Evolutionary conservation across 2,797 vertebrate species (phyloP).

Genomic region (Limnodromus scolopaceus): DNA sequence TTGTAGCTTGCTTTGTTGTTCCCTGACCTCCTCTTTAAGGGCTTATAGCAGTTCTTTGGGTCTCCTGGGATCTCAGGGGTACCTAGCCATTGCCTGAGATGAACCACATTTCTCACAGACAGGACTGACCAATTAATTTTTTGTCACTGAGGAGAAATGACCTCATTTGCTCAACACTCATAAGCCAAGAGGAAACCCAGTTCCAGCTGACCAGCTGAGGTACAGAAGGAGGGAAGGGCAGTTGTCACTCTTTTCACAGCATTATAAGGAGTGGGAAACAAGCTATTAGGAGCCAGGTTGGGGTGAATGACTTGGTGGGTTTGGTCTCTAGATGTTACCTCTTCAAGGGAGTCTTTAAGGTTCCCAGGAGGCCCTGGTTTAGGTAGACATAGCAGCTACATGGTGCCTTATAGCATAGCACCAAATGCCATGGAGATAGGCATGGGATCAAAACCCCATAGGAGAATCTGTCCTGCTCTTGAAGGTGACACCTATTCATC

Average conservation of each 20-base stretch:
- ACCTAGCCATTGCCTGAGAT: neutral
- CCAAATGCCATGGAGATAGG: neutral
- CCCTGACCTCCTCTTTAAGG: neutral
- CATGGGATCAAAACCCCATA: neutral
- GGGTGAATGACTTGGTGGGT: neutral
- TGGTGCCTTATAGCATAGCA: neutral
- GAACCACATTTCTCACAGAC: neutral
- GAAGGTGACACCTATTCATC: neutral
- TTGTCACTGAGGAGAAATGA: conserved; percentile 63
- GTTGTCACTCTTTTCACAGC: neutral
- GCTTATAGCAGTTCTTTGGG: neutral
- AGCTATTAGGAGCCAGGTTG: neutral
- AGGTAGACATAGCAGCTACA: neutral
- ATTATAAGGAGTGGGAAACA: neutral
- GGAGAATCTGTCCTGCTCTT: neutral
- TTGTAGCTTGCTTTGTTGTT: neutral
- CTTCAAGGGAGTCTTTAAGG: neutral
- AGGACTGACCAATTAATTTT: conserved; percentile 32
- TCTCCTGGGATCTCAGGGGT: neutral
- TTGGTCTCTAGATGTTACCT: neutral
- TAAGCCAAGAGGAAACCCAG: conserved; percentile 46
- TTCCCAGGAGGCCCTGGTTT: neutral
- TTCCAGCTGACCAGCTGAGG: conserved; percentile 57
- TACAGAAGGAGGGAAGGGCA: conserved; percentile 50
- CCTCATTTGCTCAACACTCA: conserved; percentile 46